These are phyloP conservation scores for Drosophila yooni DNA, from an alignment of 2,888 invertebrate species.

Conservation along the genomic window DNA sequence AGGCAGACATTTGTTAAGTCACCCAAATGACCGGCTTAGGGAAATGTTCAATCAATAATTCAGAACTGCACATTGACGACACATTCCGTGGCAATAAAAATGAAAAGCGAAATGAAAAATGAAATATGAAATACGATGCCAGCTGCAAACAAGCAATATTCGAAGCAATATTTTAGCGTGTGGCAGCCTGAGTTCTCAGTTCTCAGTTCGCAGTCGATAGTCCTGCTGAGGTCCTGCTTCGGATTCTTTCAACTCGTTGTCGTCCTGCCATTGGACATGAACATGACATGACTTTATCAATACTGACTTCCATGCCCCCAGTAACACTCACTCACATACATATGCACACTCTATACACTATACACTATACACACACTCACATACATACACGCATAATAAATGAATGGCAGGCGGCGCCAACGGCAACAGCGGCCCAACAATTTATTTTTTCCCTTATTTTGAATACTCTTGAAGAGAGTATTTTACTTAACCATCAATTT, in stretches of 20 bases:
- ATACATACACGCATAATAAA: slow-evolving; percentile 41
- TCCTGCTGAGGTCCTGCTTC: slow-evolving; percentile 7
- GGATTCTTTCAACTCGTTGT: slow-evolving; percentile 4
- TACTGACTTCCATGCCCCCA: slow-evolving; percentile 46
- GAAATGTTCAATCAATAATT: slow-evolving; percentile 76
- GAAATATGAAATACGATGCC: slow-evolving; percentile 30
- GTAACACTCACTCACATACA: slow-evolving; percentile 23
- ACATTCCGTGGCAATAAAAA: slow-evolving; percentile 71
- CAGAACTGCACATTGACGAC: slow-evolving; percentile 75
- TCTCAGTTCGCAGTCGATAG: not conserved
- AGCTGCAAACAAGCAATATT: slow-evolving; percentile 29
- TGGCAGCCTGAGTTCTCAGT: slow-evolving; percentile 13
- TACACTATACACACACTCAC: slow-evolving; percentile 10
- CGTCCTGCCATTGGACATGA: slow-evolving; percentile 45
- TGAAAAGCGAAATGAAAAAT: slow-evolving; percentile 56
- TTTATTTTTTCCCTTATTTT: slow-evolving; percentile 33
- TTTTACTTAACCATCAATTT: not conserved
- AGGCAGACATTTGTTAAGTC: slow-evolving; percentile 48
- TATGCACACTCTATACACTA: slow-evolving; percentile 7
- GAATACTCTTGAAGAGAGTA: slow-evolving; percentile 11
- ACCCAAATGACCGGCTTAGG: slow-evolving; percentile 42
- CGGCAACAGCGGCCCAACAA: slow-evolving; percentile 62
- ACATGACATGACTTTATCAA: slow-evolving; percentile 76
- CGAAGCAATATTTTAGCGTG: slow-evolving; percentile 61
- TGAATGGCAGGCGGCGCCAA: slow-evolving; percentile 75